A percentile compares a stretch with the other conserved stretches of the same genome.
Conservation (phyloP, 2,113 vertebrate species). For the Dromiciops gliroides region DNA sequence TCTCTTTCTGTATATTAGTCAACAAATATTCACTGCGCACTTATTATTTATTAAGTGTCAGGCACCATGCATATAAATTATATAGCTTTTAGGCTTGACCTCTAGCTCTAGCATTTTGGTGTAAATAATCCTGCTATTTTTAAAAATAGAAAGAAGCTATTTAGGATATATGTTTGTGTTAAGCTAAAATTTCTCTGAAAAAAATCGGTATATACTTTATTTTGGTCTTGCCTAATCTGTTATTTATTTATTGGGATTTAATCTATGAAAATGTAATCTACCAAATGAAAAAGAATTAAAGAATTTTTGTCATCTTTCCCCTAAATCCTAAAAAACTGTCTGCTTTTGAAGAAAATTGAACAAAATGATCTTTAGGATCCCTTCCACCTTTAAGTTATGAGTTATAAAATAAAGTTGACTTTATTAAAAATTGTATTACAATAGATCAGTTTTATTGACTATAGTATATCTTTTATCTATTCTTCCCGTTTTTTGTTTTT, state of each 20-base stretch:
- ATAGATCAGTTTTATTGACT: neutral
- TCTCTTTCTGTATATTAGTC: neutral
- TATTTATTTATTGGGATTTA: neutral
- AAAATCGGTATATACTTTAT: neutral
- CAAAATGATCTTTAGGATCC: neutral
- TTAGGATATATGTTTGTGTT: neutral
- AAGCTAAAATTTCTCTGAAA: neutral
- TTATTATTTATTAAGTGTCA: neutral
- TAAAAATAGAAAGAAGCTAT: neutral
- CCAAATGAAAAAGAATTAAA: neutral
- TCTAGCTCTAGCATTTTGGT: neutral
- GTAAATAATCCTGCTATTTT: neutral
- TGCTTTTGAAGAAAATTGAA: neutral
- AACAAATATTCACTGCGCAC: neutral
- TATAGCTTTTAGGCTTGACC: neutral
- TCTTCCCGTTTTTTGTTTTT: slow-evolving; percentile 9
- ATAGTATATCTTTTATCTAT: neutral
- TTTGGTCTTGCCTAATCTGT: neutral
- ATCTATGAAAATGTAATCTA: neutral
- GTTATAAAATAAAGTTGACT: neutral
- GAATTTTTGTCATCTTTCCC: neutral
- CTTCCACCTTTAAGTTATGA: neutral
- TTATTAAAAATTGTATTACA: neutral
- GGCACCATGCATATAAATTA: neutral
- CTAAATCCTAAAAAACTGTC: neutral